Evolutionary conservation across 2,888 invertebrate species (phyloP).

Genomic region (Xanthorhoe spadicearia): DNA sequence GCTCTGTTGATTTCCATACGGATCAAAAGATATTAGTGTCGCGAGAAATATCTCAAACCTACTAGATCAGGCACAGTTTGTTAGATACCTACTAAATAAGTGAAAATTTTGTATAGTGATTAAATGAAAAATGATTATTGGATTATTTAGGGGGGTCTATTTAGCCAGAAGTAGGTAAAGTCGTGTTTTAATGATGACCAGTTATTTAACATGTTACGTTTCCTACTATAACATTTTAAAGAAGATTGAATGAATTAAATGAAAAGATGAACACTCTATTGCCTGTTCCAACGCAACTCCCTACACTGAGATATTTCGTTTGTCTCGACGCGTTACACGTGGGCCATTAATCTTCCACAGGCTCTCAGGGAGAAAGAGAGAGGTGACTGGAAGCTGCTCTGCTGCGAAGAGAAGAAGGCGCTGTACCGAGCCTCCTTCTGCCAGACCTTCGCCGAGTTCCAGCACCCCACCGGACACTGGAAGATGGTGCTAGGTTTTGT

Average conservation of each 20-base stretch:
- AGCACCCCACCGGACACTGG: constrained; percentile 93
- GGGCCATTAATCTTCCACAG: constrained; percentile 67
- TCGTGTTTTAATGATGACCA: too few relatives aligned
- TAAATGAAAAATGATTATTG: too few relatives aligned
- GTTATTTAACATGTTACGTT: too few relatives aligned
- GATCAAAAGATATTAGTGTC: background rate
- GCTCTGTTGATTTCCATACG: background rate
- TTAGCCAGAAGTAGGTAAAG: too few relatives aligned
- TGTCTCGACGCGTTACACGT: too few relatives aligned
- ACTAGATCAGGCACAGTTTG: background rate
- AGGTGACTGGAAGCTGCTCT: constrained; percentile 96
- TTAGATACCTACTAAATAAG: too few relatives aligned
- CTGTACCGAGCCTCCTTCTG: constrained; percentile 97
- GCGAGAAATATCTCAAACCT: background rate
- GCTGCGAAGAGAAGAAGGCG: constrained; percentile 96
- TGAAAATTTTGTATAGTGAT: too few relatives aligned
- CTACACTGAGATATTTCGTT: too few relatives aligned
- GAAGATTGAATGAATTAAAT: too few relatives aligned
- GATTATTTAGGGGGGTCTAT: background rate
- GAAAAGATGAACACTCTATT: too few relatives aligned
- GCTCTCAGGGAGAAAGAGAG: constrained; percentile 95
- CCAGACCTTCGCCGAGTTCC: constrained; percentile 95
- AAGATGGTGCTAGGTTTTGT: constrained; percentile 87
- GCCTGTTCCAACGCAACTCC: too few relatives aligned
- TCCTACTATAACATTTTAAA: too few relatives aligned